Evolutionary conservation across 2,113 vertebrate genomes (phyloP), one percentile per base, ranked within the genome.

Genomic region (Notothenia coriiceps): DNA sequence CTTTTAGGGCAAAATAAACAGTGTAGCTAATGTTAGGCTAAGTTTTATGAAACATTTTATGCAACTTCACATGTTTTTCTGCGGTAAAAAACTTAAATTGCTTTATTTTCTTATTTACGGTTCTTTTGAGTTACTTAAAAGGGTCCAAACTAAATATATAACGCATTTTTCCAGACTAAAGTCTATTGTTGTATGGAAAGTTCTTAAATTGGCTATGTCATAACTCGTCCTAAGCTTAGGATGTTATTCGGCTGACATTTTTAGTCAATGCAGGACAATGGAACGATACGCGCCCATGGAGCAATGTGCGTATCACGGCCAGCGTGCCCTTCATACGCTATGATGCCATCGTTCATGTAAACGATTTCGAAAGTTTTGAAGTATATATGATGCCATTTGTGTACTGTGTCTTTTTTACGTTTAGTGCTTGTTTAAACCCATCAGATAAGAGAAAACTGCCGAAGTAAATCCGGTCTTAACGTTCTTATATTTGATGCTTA

Each of bases 211-310:
- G 35, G 35, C 35, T 10, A 12, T 18, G 44, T 66, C 29, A 60
- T 35, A 35, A 52, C 14, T 9, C 29, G 29, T 29, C 29, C 11
- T 11, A 33, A 20, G 4, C 10, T 2, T 13, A 2, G 55, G 2
- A 13, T 44, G 61, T 60, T 56, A 7, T 17, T n/a, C 10, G 67
- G 56, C 18, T 66, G 46, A 65, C 57, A 12, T 66, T 52, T 29
- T 0, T 22, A 18, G 61, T 65, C 63, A 0, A 52, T 51, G 47
- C 51, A 20, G 47, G 57, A 77, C 69, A 69, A 51, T 59, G 29
- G 73, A 10, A 35, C 29, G 9, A 59, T 70, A 61, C 73, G 83
- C 80, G 70, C 82, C 6, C 61, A 9, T 10, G 60, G n/a, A 14
- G 50, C 47, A 55, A 25, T 62, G 61, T 67, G 77, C 77, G 61